Percentiles rank a stretch among this genome's conserved stretches.
These are phyloP conservation scores for Cheilosia vulpina DNA, from an alignment of 2,888 invertebrate species.

Conservation along the genomic window DNA sequence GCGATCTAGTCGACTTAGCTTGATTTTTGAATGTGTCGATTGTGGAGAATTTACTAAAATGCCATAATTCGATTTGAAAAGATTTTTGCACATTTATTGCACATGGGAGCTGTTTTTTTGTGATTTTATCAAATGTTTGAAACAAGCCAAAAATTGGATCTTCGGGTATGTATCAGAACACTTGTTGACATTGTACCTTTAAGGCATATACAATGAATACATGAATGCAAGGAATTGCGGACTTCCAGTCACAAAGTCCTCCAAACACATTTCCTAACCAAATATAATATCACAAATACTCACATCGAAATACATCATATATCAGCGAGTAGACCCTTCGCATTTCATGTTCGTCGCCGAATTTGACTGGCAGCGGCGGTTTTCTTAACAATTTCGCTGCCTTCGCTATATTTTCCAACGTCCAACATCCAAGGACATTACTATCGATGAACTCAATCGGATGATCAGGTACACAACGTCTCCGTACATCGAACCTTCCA, in stretches of 20 bases:
- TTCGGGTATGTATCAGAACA: no score
- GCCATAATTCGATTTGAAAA: no score
- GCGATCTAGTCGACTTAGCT: no score
- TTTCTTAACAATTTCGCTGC: slow-evolving; percentile 80
- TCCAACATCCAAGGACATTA: slow-evolving; percentile 79
- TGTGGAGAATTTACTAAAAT: no score
- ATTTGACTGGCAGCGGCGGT: slow-evolving; percentile 79
- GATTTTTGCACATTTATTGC: no score
- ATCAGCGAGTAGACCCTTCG: slow-evolving; percentile 85
- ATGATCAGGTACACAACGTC: slow-evolving; percentile 77
- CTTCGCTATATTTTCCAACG: slow-evolving; percentile 79
- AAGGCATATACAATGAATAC: neutral
- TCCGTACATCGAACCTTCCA: slow-evolving; percentile 68
- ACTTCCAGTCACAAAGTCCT: neutral
- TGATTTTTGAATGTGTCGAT: no score
- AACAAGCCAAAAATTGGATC: no score
- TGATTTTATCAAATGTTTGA: no score
- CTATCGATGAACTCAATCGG: slow-evolving; percentile 79
- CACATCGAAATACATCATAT: slow-evolving; percentile 86
- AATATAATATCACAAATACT: slow-evolving; percentile 76
- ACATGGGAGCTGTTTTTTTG: no score
- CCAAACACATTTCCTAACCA: neutral
- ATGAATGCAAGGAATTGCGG: neutral
- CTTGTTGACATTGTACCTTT: no score
- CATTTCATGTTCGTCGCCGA: slow-evolving; percentile 85